Evolutionary conservation across 92 coral and sea anemone genomes (phyloP), one percentile per base, ranked within the genome.

Genomic region (Scolanthus callimorphus): DNA sequence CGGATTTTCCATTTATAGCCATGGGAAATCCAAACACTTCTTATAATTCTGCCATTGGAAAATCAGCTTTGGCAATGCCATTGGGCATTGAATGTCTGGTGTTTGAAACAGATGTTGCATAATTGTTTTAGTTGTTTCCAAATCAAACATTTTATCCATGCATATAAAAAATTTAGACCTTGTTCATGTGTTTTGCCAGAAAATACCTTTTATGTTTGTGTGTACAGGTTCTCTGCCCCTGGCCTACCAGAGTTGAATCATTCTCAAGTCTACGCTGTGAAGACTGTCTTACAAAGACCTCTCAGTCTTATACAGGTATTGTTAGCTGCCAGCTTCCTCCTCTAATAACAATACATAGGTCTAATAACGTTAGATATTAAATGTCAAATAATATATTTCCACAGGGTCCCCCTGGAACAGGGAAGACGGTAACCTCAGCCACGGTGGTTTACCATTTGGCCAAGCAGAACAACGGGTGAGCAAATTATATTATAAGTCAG

Each of bases 321-420:
- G 41, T 34, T 34, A 15, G 8, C 41, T 6, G 6, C 6, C 6
- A 34, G 41, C 6, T 34, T 34, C 41, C 41, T 6, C 15, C 41
- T 34, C 41, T 34, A 6, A 15, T 15, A 34, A 15, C 15, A 15
- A 6, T 34, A 34, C 8, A n/a, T n/a, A 34, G 15, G 15, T 34
- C 41, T 34, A 15, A 6, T 34, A 34, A 6, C 15, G 41, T 34
- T 6, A 6, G 6, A 15, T 34, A 34, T 34, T 15, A 34, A 34
- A 34, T 34, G 41, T 34, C 6, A 6, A 6, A 15, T 34, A 34
- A 6, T 6, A 15, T 34, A 6, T 6, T 34, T 15, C 6, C 29
- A 1, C 44, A 94, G 99, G 99, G 99, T 2, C 99, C 99, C 9
- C 99, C 99, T 12, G 99, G 99, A 26, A 94, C 99, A 20, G 99